These are phyloP conservation scores for Platysteira castanea DNA, from an alignment of 2,113 vertebrate genomes.

Conservation along the genomic window DNA sequence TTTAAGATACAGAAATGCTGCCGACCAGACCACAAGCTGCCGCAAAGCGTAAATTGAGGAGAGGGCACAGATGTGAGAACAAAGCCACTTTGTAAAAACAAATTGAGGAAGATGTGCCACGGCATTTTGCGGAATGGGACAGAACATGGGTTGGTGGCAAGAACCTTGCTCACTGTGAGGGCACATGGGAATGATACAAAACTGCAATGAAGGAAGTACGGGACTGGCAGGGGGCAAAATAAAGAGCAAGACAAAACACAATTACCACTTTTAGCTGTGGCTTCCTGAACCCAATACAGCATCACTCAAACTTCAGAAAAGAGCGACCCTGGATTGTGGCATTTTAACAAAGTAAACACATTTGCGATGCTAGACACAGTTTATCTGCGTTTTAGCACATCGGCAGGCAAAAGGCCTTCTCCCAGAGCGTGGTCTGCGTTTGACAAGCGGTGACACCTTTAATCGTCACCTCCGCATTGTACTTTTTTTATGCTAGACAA, in stretches of 20 bases:
- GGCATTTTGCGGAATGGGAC: fast-evolving
- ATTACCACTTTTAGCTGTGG: background rate
- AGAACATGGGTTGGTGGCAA: fast-evolving
- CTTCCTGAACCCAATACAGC: background rate
- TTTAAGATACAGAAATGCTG: background rate
- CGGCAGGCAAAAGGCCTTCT: background rate
- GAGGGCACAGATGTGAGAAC: background rate
- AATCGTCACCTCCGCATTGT: background rate
- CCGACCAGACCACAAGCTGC: background rate
- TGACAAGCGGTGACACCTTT: background rate
- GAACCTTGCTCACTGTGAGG: background rate
- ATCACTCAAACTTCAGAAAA: background rate
- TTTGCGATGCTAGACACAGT: background rate
- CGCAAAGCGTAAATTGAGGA: background rate
- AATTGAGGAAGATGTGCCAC: fast-evolving
- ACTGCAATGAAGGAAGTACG: background rate
- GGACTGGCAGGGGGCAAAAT: background rate
- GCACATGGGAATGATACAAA: fast-evolving
- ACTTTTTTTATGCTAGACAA: background rate
- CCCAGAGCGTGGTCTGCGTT: fast-evolving
- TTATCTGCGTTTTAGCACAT: background rate
- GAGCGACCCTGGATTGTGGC: background rate
- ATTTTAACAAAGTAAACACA: background rate
- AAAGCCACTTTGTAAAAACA: background rate
- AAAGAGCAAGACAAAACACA: background rate